These are phyloP conservation scores for Chymomyza fuscimana DNA, from an alignment of 2,888 invertebrate genomes.

Conservation along the genomic window DNA sequence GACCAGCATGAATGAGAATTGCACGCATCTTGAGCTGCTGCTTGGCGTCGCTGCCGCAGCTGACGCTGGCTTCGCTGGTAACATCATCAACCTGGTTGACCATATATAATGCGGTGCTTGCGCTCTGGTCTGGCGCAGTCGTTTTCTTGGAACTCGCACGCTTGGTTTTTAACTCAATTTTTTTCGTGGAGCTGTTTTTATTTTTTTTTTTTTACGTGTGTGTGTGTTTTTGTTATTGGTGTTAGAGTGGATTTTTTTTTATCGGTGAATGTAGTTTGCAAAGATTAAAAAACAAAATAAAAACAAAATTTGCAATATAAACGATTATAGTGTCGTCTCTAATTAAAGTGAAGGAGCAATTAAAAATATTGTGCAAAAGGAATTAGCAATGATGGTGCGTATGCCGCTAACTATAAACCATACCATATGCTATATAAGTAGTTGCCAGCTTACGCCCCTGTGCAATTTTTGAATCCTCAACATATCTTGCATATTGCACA, in stretches of 20 bases:
- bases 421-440: neutral
- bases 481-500: neutral
- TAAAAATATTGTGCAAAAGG: constrained; percentile 1
- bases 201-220: constrained; percentile 10
- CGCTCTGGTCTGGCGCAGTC: constrained; percentile 63
- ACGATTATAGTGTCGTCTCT: neutral
- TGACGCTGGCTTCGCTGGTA: neutral
- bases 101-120: constrained; percentile 58
- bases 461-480: neutral
- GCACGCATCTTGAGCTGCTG: constrained; percentile 11
- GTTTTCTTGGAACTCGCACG: constrained; percentile 47
- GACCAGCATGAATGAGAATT: constrained; percentile 17
- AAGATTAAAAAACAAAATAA: neutral
- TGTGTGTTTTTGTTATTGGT: constrained; percentile 6
- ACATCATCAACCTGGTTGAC: constrained; percentile 13
- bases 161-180: constrained; percentile 25
- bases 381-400: neutral
- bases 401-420: neutral
- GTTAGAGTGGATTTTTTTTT: constrained; percentile 17
- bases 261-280: constrained; percentile 43
- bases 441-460: no score
- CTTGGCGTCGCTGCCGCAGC: constrained; percentile 39
- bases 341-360: constrained; percentile 2
- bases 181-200: neutral
- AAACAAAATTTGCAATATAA: neutral